Conservation (phyloP, 2,797 vertebrate species). For the Ctenopoma multispine region DNA sequence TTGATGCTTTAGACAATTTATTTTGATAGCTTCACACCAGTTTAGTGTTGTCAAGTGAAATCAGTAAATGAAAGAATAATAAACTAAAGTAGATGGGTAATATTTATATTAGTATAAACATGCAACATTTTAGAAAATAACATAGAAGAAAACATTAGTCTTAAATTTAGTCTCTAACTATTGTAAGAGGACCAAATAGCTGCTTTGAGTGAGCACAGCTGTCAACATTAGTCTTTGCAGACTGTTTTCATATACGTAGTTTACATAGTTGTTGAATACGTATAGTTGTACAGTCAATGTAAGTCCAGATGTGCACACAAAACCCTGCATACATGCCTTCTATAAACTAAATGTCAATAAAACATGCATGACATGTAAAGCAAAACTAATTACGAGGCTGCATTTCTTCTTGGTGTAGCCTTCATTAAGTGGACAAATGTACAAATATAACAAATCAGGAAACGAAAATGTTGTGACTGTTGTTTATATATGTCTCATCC, state of each 20-base stretch:
- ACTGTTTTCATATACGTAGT: conserved; percentile 14
- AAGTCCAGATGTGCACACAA: conserved; percentile 1
- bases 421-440: conserved; percentile 8
- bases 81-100: background rate
- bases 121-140: background rate
- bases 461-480: conserved; percentile 29
- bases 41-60: background rate
- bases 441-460: conserved; percentile 41
- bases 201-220: conserved; percentile 5
- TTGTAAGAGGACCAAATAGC: background rate
- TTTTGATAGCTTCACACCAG: background rate
- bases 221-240: conserved; percentile 10
- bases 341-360: conserved; percentile 28
- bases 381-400: background rate
- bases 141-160: background rate
- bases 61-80: background rate
- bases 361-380: conserved; percentile 27
- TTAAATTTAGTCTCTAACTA: background rate
- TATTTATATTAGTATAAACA: background rate
- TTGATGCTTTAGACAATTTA: background rate
- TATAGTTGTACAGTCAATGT: background rate
- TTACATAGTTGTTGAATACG: conserved; percentile 25
- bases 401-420: conserved; percentile 10
- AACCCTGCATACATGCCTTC: background rate
- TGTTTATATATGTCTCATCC: conserved; percentile 56